Evolutionary conservation across 2,113 vertebrate species (phyloP), one percentile per base, ranked within the genome.

Genomic region (Halichoerus grypus): DNA sequence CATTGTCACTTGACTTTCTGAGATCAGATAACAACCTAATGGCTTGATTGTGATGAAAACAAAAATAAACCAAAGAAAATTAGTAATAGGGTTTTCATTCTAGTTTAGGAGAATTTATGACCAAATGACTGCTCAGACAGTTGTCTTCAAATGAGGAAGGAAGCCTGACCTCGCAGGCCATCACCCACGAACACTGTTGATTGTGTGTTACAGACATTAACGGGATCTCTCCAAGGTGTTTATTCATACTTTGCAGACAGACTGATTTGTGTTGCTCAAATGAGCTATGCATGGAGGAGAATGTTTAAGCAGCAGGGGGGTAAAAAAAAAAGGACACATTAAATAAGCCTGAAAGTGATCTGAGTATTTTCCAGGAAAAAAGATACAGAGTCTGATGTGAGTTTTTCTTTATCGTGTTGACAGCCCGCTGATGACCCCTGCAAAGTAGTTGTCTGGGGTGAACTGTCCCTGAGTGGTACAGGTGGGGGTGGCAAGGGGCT

Each of bases 301-400:
- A 57, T 53, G 84, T 85, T 92, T 46, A 42, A 59, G 76, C 85
- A 91, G 46, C 31, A 84, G 89, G 61, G 76, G 3, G 18, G 22
- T 42, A n/a, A n/a, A 69, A 61, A 87, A 87, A 65, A 31, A 1
- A 33, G 39, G 36, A n/a, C 55, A 18, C 24, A 55, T n/a, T 49
- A 72, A 87, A 76, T 55, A 85, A 95, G n/a, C 36, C 53, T 90
- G 24, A 51, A 86, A 87, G 65, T 74, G 51, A 96, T n/a, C 90
- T 84, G 81, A 82, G 31, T 89, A 4, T 94, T 95, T 96, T 80
- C 90, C 65, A 95, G 85, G 89, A 69, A 92, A 76, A 67, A 67
- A 11, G 71, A 92, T 14, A 19, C 22, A n/a, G 33, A 59, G 36
- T 39, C 39, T 53, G 26, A 95, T 36, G 36, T 0, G 16, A 4